Evolutionary conservation across 1,140 invertebrate species (phyloP), one percentile per base, ranked within the genome.

Genomic region (Drosophila sp.): DNA sequence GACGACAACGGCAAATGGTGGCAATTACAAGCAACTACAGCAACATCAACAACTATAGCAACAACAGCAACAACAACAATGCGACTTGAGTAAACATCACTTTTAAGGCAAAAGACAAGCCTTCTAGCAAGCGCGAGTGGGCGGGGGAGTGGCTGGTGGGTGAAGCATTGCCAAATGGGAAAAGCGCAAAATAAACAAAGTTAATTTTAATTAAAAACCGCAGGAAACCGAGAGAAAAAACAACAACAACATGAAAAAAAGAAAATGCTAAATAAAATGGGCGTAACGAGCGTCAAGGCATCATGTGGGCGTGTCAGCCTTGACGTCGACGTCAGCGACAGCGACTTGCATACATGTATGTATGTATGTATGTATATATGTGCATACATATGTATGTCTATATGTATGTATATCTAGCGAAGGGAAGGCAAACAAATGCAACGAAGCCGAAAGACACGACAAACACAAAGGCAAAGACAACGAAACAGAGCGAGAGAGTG

Each of bases 151-250:
- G 34, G 38, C 29, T 13, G 7, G 14, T 18, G n/a, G 50, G n/a
- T 7, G 34, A 36, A 14, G 54, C 59, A 41, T 41, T 53, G 75
- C 53, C 70, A 67, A 67, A 67, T 75, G 79, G 75, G 71, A 76
- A 76, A 78, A 86, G 82, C 82, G 71, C 69, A 89, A 87, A 87
- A 87, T 89, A 82, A 87, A 87, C 82, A 87, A 87, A 89, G 82
- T 87, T 87, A 87, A 87, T 87, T 87, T 87, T 87, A 87, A 87
- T 87, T 87, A 87, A 87, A 87, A 87, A 87, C 82, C 79, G 82
- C 82, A 83, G 83, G 79, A 86, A 87, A 82, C 66, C 71, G 67
- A 81, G 76, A 78, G 74, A 54, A 43, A 48, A 48, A 48, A 27
- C 50, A 53, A 18, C 29, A 53, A 36, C 50, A 53, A 18, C 29